A percentile compares a stretch with the other conserved stretches of the same genome.
These are phyloP conservation scores for Solenopsis invicta DNA, from an alignment of 1,140 invertebrate genomes.

Conservation along the genomic window DNA sequence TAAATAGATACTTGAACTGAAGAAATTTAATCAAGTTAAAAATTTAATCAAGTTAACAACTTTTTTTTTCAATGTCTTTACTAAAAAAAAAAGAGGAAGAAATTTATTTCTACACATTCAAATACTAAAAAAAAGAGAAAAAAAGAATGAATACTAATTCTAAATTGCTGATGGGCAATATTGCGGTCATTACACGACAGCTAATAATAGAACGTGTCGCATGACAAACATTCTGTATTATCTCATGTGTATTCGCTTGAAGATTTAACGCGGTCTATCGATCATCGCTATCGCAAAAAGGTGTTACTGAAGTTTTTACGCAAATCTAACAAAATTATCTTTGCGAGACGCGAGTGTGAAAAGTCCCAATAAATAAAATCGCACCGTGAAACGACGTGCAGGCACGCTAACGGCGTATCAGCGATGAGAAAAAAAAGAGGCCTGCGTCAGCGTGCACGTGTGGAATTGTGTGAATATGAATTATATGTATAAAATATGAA, in stretches of 20 bases:
- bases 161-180: too few relatives aligned
- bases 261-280: conserved; percentile 51
- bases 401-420: conserved; percentile 84
- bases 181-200: neutral
- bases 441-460: conserved; percentile 2
- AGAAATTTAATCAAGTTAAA: too few relatives aligned
- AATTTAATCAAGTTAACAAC: too few relatives aligned
- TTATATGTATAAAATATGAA: conserved; percentile 45
- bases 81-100: too few relatives aligned
- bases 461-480: conserved; percentile 33
- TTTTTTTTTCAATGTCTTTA: too few relatives aligned
- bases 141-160: too few relatives aligned
- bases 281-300: conserved; percentile 63
- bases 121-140: too few relatives aligned
- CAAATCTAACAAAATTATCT: conserved; percentile 42
- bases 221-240: neutral
- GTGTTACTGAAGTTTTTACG: conserved; percentile 44
- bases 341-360: conserved; percentile 59
- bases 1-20: too few relatives aligned
- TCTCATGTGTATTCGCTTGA: neutral
- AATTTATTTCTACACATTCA: too few relatives aligned
- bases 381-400: conserved; percentile 82
- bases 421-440: conserved; percentile 71
- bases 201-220: neutral
- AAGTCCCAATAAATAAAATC: conserved; percentile 84